These are phyloP conservation scores for Acestrorhynchus altus DNA, from an alignment of 2,797 vertebrate genomes.

Conservation along the genomic window DNA sequence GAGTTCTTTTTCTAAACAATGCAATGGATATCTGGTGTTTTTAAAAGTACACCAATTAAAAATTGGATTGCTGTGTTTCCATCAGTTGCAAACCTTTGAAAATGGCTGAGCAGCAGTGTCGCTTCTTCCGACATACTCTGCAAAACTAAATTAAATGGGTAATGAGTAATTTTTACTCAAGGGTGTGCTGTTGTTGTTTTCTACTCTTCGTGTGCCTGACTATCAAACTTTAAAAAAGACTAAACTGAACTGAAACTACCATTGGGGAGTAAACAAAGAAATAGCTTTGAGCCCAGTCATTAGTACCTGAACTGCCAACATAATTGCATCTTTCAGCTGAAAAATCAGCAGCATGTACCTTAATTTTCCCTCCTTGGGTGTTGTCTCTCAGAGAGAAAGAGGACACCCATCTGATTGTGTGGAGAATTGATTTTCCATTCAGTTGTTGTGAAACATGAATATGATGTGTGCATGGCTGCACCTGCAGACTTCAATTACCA, in stretches of 20 bases:
- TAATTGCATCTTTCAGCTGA: constrained; percentile 7
- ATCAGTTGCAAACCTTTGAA: not conserved
- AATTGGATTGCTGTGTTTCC: not conserved
- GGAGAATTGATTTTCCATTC: constrained; percentile 31
- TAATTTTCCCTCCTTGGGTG: constrained; percentile 28
- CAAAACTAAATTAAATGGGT: not conserved
- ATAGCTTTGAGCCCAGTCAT: constrained; percentile 22
- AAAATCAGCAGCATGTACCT: constrained; percentile 12
- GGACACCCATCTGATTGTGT: constrained; percentile 1
- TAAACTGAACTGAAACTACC: not conserved
- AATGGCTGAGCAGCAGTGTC: not conserved
- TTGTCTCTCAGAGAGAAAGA: constrained; percentile 18
- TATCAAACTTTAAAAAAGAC: not conserved
- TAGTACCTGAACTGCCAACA: not conserved
- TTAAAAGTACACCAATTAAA: not conserved
- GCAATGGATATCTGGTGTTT: not conserved
- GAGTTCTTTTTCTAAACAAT: not conserved
- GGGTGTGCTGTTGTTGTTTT: not conserved
- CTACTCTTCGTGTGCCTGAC: not conserved
- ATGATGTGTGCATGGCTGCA: constrained; percentile 13
- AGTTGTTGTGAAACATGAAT: constrained; percentile 25
- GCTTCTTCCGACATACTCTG: not conserved
- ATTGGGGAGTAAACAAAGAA: constrained; percentile 8
- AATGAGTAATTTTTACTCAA: not conserved
- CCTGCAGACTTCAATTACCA: constrained; percentile 9